Conservation (phyloP, 2,113 vertebrate genomes). For the Callionymus lyra region DNA sequence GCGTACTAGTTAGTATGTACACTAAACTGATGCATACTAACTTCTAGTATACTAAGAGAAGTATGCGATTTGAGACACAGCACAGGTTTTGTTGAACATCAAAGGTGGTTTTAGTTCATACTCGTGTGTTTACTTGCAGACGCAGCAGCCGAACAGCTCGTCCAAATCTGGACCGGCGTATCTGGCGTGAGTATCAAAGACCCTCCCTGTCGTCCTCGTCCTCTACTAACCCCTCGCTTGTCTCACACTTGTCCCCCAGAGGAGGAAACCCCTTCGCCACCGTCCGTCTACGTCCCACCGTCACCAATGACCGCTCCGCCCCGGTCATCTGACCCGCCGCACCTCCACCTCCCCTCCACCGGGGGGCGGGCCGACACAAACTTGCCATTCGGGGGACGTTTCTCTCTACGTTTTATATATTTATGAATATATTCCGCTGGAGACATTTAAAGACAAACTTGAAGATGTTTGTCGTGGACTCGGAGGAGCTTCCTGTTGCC, state of each 20-base stretch:
- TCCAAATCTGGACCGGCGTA: slow-evolving; percentile 74
- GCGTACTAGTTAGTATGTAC: too few relatives aligned
- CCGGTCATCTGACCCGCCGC: slow-evolving; percentile 68
- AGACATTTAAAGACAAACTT: slow-evolving; percentile 23
- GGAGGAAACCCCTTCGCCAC: slow-evolving; percentile 92
- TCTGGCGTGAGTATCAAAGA: slow-evolving; percentile 68
- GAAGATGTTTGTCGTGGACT: slow-evolving; percentile 22
- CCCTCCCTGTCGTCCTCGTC: not conserved
- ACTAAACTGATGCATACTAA: too few relatives aligned
- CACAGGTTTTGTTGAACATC: not conserved
- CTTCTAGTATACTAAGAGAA: too few relatives aligned
- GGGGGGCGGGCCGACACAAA: slow-evolving; percentile 3
- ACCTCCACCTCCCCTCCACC: slow-evolving; percentile 4
- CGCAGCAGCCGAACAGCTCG: slow-evolving; percentile 71
- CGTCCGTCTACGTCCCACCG: slow-evolving; percentile 86
- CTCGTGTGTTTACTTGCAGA: slow-evolving; percentile 58
- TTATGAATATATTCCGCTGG: slow-evolving; percentile 34
- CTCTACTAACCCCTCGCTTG: not conserved
- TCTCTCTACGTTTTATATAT: slow-evolving; percentile 32
- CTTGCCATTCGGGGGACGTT: slow-evolving; percentile 26
- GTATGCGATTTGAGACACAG: not conserved
- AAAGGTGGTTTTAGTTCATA: slow-evolving; percentile 9
- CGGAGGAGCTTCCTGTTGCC: slow-evolving; percentile 38
- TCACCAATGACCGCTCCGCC: slow-evolving; percentile 91
- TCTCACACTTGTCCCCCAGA: slow-evolving; percentile 52